These are phyloP conservation scores for Bungarus multicinctus DNA, from an alignment of 2,113 vertebrate species.

Conservation along the genomic window DNA sequence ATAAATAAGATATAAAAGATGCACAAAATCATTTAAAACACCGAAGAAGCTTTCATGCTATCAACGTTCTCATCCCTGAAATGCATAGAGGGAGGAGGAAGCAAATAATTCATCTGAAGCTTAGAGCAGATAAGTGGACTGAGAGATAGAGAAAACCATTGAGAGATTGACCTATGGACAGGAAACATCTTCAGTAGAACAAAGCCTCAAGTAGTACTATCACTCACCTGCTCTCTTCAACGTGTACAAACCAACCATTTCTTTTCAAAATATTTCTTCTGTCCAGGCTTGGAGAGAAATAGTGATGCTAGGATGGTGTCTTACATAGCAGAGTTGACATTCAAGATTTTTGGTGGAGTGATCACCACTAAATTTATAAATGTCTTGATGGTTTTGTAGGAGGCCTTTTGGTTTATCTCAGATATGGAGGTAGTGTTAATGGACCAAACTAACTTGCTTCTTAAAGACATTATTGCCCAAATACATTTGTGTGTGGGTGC, in stretches of 20 bases:
- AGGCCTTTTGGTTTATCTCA: constrained; percentile 23
- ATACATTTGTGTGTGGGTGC: background rate
- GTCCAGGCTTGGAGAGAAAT: background rate
- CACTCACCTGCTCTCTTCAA: background rate
- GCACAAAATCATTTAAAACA: background rate
- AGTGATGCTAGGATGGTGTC: constrained; percentile 31
- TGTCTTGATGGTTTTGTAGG: constrained; percentile 36
- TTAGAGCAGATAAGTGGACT: too few species aligned
- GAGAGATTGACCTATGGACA: background rate
- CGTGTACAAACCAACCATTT: background rate
- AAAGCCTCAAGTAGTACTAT: background rate
- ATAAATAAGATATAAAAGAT: background rate
- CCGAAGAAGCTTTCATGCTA: background rate
- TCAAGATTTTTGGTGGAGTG: constrained; percentile 32
- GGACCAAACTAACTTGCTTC: constrained; percentile 16
- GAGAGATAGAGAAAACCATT: background rate
- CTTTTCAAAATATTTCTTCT: background rate
- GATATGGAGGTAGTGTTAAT: constrained; percentile 47
- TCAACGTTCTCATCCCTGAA: background rate
- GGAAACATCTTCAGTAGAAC: background rate
- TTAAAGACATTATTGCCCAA: constrained; percentile 3
- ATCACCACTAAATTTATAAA: constrained; percentile 32
- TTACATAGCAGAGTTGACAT: constrained; percentile 45
- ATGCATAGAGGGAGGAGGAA: background rate
- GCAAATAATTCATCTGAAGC: background rate